Conservation (phyloP, 2,113 vertebrate species). For the Saguinus imperator region DNA sequence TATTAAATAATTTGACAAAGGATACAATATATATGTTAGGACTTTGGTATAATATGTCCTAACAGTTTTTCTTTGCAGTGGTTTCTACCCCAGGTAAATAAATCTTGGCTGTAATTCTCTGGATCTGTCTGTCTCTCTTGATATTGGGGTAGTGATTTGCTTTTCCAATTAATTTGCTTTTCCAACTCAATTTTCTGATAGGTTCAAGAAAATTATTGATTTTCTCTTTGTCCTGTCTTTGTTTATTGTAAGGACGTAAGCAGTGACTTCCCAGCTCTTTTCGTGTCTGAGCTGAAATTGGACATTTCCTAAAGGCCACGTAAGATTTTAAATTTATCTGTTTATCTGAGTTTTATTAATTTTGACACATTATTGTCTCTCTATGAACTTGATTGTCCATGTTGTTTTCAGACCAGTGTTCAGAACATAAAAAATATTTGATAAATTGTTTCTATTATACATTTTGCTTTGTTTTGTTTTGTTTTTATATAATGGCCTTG, state of each 20-base stretch:
- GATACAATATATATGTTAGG: background rate
- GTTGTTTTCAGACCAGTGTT: background rate
- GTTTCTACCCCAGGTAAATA: background rate
- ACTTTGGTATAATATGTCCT: too few relatives aligned
- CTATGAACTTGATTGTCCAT: background rate
- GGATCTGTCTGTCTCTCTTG: background rate
- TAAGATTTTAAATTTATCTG: background rate
- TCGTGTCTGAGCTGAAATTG: background rate
- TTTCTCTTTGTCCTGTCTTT: background rate
- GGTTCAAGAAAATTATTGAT: background rate
- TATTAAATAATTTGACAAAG: background rate
- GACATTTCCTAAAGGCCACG: background rate
- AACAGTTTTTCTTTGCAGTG: background rate
- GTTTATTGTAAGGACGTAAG: background rate
- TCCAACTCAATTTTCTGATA: background rate
- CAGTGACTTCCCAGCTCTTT: background rate
- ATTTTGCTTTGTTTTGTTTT: too few relatives aligned
- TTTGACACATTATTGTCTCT: background rate
- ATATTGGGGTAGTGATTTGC: background rate
- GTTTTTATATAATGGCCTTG: background rate
- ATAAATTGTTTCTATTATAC: background rate
- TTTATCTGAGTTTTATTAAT: background rate
- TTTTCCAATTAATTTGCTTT: background rate
- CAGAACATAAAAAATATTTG: background rate
- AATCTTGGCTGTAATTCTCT: background rate